Base-by-base conservation (phyloP, 2,113 vertebrate species). In the Phylloscopus trochiloides region DNA sequence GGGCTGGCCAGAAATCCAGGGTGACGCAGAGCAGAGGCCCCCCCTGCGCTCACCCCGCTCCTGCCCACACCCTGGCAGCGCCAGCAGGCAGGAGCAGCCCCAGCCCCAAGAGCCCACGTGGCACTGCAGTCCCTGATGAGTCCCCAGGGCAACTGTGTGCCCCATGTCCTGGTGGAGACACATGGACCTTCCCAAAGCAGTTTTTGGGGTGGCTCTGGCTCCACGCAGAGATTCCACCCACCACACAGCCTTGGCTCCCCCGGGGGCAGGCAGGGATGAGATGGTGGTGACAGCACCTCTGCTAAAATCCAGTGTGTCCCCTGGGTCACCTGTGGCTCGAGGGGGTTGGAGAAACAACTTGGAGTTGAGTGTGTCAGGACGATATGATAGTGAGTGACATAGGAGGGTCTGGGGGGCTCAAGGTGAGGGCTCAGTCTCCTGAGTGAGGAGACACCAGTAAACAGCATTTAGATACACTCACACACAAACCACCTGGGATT, bases 101-200 rank as follows among this genome's bases (percentile, higher is more conserved):
- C 4, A 1, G 22, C 48, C 40, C 28, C 12, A 7, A 36, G 25
- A 28, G 42, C 34, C 34, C n/a, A 17, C 2, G 10, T 21, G 47
- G 84, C 81, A 89, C 48, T 2, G 0, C 68, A 45, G 48, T 4
- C 36, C 32, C 42, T 6, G 1, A 45, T 0, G 0, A 43, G 45
- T 28, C 50, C 45, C 48, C 5, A 3, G 3, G 13, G 85, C 40
- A 14, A 10, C 21, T 16, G 25, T 25, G 42, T 61, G 54, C 48
- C 54, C 54, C 34, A 3, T 9, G 40, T 54, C 40, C 87, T 34
- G 21, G 25, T 34, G 40, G 71, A 48, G 54, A 75, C 0, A 0
- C 54, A 1, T 0, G 0, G 26, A 58, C 32, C 21, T 82, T n/a
- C 70, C 59, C 66, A 70, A 34, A 78, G 18, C 24, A 38, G 31